Percentiles rank a stretch among this genome's conserved stretches.
These are phyloP conservation scores for Atherix ibis DNA, from an alignment of 2,888 invertebrate species.

Conservation along the genomic window DNA sequence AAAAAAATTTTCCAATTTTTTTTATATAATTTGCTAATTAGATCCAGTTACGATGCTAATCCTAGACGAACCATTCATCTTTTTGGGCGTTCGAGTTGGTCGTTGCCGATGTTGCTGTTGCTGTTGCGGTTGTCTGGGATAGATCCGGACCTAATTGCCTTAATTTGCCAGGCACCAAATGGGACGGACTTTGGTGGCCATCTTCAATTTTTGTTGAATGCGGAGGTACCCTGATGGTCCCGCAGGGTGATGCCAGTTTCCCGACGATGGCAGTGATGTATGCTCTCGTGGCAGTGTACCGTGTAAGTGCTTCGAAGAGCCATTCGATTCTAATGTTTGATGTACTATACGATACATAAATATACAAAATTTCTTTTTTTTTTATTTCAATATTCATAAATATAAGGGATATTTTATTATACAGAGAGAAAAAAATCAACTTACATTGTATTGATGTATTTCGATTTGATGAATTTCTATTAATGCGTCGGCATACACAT, in stretches of 20 bases:
- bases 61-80: constrained; percentile 74
- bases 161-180: constrained; percentile 85
- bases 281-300: constrained; percentile 40
- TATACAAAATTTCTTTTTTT: not conserved
- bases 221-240: constrained; percentile 40
- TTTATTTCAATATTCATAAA: not conserved
- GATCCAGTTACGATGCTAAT: not conserved
- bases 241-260: constrained; percentile 95
- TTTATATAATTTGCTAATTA: too few relatives aligned
- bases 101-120: constrained; percentile 43
- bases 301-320: constrained; percentile 45
- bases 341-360: constrained; percentile 21
- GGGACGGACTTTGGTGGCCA: constrained; percentile 75
- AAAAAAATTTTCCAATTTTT: too few relatives aligned
- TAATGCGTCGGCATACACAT: constrained; percentile 59
- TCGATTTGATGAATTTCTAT: constrained; percentile 33
- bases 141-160: constrained; percentile 36
- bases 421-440: constrained; percentile 10
- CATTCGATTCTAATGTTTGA: constrained; percentile 46
- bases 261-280: constrained; percentile 52
- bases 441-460: constrained; percentile 35
- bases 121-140: constrained; percentile 50
- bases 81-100: constrained; percentile 67
- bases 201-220: constrained; percentile 38
- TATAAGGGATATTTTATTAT: not conserved